Evolutionary conservation across 2,888 invertebrate species (phyloP).

Genomic region (Pseudococcus viburni): DNA sequence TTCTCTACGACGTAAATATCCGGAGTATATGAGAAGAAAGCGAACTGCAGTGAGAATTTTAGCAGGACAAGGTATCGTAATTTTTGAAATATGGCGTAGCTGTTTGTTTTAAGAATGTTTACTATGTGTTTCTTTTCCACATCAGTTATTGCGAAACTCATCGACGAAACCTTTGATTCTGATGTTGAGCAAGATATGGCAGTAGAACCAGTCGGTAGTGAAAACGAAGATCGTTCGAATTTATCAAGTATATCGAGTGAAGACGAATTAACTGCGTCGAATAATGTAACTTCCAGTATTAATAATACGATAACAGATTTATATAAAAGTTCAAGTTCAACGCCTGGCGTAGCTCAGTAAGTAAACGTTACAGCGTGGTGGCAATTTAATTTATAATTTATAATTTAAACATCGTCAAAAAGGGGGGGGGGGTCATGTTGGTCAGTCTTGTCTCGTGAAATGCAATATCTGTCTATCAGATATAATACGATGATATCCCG

Average conservation of each 20-base stretch:
- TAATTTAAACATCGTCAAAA: no score
- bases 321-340: constrained; percentile 41
- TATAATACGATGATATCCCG: no score
- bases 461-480: no score
- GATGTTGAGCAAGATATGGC: constrained; percentile 45
- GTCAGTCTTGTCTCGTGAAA: no score
- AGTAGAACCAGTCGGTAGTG: constrained; percentile 49
- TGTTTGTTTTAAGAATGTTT: not conserved
- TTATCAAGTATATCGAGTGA: constrained; percentile 59
- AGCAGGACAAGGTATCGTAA: constrained; percentile 65
- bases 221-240: constrained; percentile 60
- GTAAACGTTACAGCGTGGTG: not conserved
- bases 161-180: constrained; percentile 32
- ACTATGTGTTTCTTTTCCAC: not conserved
- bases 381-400: no score
- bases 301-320: constrained; percentile 51
- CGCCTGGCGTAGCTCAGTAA: constrained; percentile 45
- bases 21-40: constrained; percentile 87
- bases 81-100: not conserved
- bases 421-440: no score
- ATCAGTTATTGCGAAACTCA: constrained; percentile 30
- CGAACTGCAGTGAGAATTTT: constrained; percentile 79
- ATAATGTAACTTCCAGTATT: constrained; percentile 35
- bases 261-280: constrained; percentile 30
- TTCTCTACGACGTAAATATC: constrained; percentile 80